Evolutionary conservation across 2,797 vertebrate genomes (phyloP), one percentile per base, ranked within the genome.

Genomic region (Rhabdomys pumilio): DNA sequence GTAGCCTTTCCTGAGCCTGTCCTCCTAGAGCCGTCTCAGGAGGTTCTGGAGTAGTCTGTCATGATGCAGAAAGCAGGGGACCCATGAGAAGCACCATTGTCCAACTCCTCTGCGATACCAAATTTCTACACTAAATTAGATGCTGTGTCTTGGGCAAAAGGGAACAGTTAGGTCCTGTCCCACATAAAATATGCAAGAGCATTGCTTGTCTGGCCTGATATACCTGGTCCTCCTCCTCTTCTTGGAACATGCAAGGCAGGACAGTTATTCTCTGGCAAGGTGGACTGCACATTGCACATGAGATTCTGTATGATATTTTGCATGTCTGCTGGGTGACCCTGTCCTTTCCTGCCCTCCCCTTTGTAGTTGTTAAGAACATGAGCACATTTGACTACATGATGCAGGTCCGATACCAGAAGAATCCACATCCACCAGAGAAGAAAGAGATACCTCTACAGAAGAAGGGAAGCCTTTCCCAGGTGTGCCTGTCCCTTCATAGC

Each of bases 331-430:
- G 19, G 12, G 41, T 75, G 50, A 44, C 1, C 14, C 65, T n/a
- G 38, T 26, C 76, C 55, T 55, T 38, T 65, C 53, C 50, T 69
- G 19, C 57, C 20, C 44, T 65, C 29, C 34, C 29, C 12, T 47
- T 50, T 67, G 17, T 41, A 95, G 94, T 82, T 50, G 8, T 4
- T 85, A 92, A 92, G 90, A 76, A 89, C 38, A 6, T 89, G 84
- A 99, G 98, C 96, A 99, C 99, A 0, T 99, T 97, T 47, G 99
- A 99, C 55, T 98, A 98, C 75, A 85, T 99, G 4, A 98, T 98
- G 81, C 97, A 94, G 80, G 94, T 98, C 89, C 97, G 97, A 1
- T 98, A 96, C 57, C 98, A 97, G 86, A 96, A 97, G 44, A 94
- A 53, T 29, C 89, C 79, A 95, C 34, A 15, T 11, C 34, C 1